phyloP scores from a whole-genome alignment of 2,888 invertebrate species.

The Apotomis betuletana region DNA sequence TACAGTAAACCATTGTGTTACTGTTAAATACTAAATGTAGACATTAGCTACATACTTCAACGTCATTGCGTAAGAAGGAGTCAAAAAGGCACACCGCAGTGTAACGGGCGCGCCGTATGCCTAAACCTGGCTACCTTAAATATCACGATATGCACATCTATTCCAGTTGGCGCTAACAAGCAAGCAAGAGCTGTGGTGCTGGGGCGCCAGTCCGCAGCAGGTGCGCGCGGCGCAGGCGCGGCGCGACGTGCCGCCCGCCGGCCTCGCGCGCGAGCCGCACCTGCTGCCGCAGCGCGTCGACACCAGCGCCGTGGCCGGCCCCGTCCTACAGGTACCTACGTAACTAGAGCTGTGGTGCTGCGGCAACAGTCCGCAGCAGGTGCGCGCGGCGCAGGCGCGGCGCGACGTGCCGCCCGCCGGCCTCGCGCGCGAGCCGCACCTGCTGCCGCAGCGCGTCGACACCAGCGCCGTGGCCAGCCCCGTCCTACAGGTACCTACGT shows the following conservation, averaged over 20 bases:
- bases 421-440: slow-evolving; percentile 67
- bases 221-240: slow-evolving; percentile 82
- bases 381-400: slow-evolving; percentile 82
- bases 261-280: slow-evolving; percentile 65
- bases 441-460: slow-evolving; percentile 85
- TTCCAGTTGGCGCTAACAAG: slow-evolving; percentile 80
- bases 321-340: slow-evolving; percentile 83
- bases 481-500: slow-evolving; percentile 83
- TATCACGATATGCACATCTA: neutral
- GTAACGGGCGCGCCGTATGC: no score
- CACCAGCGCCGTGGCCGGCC: slow-evolving; percentile 84
- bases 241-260: slow-evolving; percentile 57
- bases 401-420: slow-evolving; percentile 57
- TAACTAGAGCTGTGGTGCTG: slow-evolving; percentile 79
- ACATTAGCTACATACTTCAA: no score
- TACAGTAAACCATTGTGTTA: no score
- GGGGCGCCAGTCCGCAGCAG: slow-evolving; percentile 87
- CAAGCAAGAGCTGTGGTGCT: slow-evolving; percentile 76
- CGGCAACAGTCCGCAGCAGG: slow-evolving; percentile 85
- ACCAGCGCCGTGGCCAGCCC: slow-evolving; percentile 84
- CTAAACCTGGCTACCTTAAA: no score
- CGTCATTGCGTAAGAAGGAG: no score
- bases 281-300: slow-evolving; percentile 85
- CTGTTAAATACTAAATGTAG: no score
- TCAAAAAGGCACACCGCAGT: no score